A percentile compares a stretch with the other conserved stretches of the same genome.
These are phyloP conservation scores for Drosophila orosa DNA, from an alignment of 1,140 invertebrate species.

Conservation along the genomic window DNA sequence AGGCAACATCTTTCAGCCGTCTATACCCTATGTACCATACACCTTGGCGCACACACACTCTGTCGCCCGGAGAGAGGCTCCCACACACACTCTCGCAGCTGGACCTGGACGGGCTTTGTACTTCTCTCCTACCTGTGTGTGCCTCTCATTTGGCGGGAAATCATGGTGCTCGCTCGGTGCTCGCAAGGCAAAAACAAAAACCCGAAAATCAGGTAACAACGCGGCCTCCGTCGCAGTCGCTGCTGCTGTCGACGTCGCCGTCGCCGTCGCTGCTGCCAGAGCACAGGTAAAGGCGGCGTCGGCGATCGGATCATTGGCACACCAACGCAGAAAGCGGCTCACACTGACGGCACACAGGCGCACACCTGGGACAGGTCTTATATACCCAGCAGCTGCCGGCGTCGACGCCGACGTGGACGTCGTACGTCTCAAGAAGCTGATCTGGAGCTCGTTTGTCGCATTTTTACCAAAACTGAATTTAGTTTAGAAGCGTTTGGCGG, in stretches of 20 bases:
- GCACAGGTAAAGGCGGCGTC: constrained; percentile 61
- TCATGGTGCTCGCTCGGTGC: constrained; percentile 54
- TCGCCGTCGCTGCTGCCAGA: constrained; percentile 9
- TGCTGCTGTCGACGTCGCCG: constrained; percentile 6
- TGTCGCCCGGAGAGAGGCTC: constrained; percentile 14
- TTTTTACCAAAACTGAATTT: constrained; percentile 84
- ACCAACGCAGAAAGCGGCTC: constrained; percentile 64
- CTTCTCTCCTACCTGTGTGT: constrained; percentile 66
- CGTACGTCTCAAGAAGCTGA: constrained; percentile 77
- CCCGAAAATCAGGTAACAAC: constrained; percentile 80
- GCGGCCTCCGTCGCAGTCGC: constrained; percentile 28
- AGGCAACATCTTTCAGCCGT: constrained; percentile 67
- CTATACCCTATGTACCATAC: constrained; percentile 48
- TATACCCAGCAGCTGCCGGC: constrained; percentile 49
- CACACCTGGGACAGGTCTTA: constrained; percentile 45
- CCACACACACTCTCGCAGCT: constrained; percentile 19
- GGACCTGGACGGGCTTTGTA: constrained; percentile 47
- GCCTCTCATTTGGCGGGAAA: constrained; percentile 81
- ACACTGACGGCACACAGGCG: constrained; percentile 21
- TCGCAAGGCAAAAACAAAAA: constrained; percentile 70
- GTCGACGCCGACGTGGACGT: constrained; percentile 38
- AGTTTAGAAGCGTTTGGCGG: constrained; percentile 84
- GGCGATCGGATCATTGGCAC: constrained; percentile 71
- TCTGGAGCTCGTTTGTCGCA: constrained; percentile 81
- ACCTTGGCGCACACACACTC: constrained; percentile 52